Evolutionary conservation across 2,113 vertebrate species (phyloP).

Genomic region (Solea solea): DNA sequence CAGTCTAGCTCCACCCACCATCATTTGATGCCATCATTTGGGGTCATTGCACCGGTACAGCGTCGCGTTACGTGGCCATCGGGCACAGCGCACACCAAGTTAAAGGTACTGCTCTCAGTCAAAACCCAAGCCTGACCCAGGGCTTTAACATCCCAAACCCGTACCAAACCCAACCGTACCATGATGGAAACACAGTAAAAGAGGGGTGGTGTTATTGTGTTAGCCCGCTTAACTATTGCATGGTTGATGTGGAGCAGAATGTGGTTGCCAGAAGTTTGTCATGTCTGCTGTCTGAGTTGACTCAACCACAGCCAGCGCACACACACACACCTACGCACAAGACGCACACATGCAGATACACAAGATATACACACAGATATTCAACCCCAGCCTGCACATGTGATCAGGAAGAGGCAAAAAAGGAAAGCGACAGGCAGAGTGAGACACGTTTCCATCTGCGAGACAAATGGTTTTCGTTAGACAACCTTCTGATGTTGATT

Average conservation of each 20-base stretch:
- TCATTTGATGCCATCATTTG: too few species aligned
- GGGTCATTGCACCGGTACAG: too few species aligned
- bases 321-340: slow-evolving; percentile 39
- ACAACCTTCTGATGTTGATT: slow-evolving; percentile 80
- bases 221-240: slow-evolving; percentile 74
- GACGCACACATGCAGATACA: slow-evolving; percentile 23
- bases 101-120: too few species aligned
- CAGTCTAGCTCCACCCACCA: too few species aligned
- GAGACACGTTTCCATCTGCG: slow-evolving; percentile 80
- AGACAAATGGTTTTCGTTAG: slow-evolving; percentile 83
- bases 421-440: slow-evolving; percentile 46
- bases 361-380: neutral
- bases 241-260: slow-evolving; percentile 79
- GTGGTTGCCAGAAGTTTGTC: slow-evolving; percentile 83
- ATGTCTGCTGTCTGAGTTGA: slow-evolving; percentile 79
- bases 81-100: too few species aligned
- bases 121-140: too few species aligned
- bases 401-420: slow-evolving; percentile 73
- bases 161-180: too few species aligned
- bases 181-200: neutral
- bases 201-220: slow-evolving; percentile 35
- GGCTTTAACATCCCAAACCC: too few species aligned
- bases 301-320: slow-evolving; percentile 71
- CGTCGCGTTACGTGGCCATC: too few species aligned
- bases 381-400: slow-evolving; percentile 69